Percentiles rank a stretch among this genome's conserved stretches.
phyloP scores from a whole-genome alignment of 2,797 vertebrate species.

The Poecilia gillii region DNA sequence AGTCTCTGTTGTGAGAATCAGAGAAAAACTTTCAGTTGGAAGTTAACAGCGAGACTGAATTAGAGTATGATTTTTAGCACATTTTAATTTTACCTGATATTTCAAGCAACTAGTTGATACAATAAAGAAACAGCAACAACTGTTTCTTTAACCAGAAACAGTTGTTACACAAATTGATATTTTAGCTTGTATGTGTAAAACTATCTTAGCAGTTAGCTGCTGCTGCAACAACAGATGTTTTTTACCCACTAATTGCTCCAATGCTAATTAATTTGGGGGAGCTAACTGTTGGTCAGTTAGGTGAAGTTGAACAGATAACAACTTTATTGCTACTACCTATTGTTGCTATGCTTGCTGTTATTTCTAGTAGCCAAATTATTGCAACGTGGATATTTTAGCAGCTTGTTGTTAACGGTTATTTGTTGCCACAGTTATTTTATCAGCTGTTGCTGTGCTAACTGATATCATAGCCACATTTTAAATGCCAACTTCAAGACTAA shows the following conservation, averaged over 20 bases:
- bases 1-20: not conserved
- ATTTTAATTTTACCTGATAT: not conserved
- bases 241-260: too few species aligned
- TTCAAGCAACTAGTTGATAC: not conserved
- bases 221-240: too few species aligned
- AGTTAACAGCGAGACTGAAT: not conserved
- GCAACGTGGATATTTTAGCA: too few species aligned
- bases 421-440: too few species aligned
- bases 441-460: too few species aligned
- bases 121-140: not conserved
- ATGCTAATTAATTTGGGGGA: not conserved
- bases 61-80: not conserved
- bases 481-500: too few species aligned
- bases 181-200: not conserved
- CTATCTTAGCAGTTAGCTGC: not conserved
- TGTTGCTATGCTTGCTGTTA: not conserved
- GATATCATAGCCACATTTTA: too few species aligned
- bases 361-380: not conserved
- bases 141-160: not conserved
- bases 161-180: not conserved
- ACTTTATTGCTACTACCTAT: not conserved
- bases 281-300: not conserved
- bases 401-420: too few species aligned
- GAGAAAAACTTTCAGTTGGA: not conserved
- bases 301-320: not conserved